These are phyloP conservation scores for Pangasius djambal DNA, from an alignment of 2,797 vertebrate genomes.

Conservation along the genomic window DNA sequence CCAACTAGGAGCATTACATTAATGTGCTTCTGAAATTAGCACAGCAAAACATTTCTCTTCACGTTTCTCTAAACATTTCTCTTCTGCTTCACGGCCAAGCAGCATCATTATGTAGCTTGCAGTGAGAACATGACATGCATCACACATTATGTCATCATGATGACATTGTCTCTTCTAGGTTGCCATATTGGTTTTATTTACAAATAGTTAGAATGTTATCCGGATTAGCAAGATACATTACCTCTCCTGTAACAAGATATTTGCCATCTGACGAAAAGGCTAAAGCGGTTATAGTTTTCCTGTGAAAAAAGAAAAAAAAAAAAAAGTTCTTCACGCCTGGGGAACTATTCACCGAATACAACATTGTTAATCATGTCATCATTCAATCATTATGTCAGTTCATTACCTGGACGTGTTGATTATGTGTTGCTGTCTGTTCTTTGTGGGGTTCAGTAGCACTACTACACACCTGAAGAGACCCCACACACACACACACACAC, in stretches of 20 bases:
- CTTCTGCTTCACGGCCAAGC: too few species aligned
- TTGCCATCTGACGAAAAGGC: conserved; percentile 94
- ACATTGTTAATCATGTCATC: background rate
- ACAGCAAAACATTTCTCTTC: background rate
- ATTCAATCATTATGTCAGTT: background rate
- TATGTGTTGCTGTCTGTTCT: conserved; percentile 90
- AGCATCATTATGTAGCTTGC: background rate
- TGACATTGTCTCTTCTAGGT: background rate
- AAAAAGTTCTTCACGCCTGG: background rate
- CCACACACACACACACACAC: background rate
- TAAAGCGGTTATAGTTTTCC: conserved; percentile 93
- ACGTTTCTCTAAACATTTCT: background rate
- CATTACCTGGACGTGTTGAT: conserved; percentile 89
- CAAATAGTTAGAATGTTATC: background rate
- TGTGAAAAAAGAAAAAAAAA: conserved; percentile 59
- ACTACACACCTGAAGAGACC: conserved; percentile 86
- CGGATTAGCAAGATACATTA: conserved; percentile 61
- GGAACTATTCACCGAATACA: background rate
- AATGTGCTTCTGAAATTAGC: conserved; percentile 1
- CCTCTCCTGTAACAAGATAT: conserved; percentile 95
- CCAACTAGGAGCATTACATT: conserved; percentile 67
- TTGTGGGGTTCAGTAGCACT: conserved; percentile 89
- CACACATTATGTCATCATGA: background rate
- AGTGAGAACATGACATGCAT: background rate
- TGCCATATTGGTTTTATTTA: background rate